phyloP scores from a whole-genome alignment of 2,113 vertebrate species.

The Fulica atra region DNA sequence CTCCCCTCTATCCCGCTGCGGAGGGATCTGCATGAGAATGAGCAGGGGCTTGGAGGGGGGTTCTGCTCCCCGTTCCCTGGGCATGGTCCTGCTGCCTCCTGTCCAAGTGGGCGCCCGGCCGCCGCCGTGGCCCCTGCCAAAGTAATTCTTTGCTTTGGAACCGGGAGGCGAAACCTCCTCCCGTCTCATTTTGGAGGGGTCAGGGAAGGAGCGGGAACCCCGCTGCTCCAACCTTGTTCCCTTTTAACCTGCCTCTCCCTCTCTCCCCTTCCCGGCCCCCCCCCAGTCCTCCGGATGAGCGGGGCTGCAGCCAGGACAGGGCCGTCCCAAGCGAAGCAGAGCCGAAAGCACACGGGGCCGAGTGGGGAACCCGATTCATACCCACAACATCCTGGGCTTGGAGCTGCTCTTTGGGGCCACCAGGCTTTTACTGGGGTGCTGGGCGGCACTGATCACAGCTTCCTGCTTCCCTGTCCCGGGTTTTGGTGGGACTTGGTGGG shows the following conservation, averaged over 20 bases:
- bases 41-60: neutral
- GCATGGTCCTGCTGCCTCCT: conserved; percentile 13
- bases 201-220: conserved; percentile 53
- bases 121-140: conserved; percentile 41
- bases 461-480: neutral
- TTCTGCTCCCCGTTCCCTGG: conserved; percentile 18
- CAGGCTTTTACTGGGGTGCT: neutral
- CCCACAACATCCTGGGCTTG: neutral
- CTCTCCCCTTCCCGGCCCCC: neutral
- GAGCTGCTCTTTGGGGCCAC: neutral
- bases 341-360: neutral
- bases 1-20: neutral
- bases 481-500: neutral
- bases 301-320: conserved; percentile 14
- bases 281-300: neutral
- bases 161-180: neutral
- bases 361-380: neutral
- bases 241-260: conserved; percentile 39
- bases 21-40: conserved; percentile 41
- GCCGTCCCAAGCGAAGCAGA: neutral
- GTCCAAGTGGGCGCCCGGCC: conserved; percentile 59
- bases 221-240: conserved; percentile 49
- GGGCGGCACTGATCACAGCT: neutral
- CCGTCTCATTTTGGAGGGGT: conserved; percentile 33
- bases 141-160: conserved; percentile 74